A percentile compares a stretch with the other conserved stretches of the same genome.
Conservation (phyloP, 2,888 invertebrate species). For the Thalpophila matura region DNA sequence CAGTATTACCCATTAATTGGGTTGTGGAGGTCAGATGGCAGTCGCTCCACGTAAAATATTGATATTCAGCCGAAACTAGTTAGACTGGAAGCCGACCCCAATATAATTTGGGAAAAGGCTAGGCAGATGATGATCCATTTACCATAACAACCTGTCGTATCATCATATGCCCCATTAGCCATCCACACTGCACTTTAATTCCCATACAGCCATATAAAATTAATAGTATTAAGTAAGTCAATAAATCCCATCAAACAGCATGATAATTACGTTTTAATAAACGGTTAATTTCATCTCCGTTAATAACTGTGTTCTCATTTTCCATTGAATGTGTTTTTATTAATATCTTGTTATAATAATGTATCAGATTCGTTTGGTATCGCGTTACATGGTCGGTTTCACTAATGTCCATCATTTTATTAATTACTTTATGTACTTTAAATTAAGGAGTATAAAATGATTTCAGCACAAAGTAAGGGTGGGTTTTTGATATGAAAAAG, state of each 20-base stretch:
- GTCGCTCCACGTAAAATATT: too few relatives aligned
- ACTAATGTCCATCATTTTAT: background rate
- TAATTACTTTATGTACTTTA: constrained; percentile 14
- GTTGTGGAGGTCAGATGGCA: too few relatives aligned
- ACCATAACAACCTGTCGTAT: too few relatives aligned
- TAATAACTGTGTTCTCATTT: constrained; percentile 39
- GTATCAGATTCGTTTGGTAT: constrained; percentile 18
- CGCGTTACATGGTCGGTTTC: background rate
- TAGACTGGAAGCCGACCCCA: too few relatives aligned
- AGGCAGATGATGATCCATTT: too few relatives aligned
- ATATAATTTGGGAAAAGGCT: too few relatives aligned
- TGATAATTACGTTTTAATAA: constrained; percentile 36
- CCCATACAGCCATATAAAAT: constrained; percentile 5
- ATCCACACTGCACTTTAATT: background rate
- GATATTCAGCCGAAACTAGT: too few relatives aligned
- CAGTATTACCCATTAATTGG: too few relatives aligned
- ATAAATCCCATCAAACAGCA: constrained; percentile 22
- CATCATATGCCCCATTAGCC: too few relatives aligned
- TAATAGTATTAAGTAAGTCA: constrained; percentile 26
- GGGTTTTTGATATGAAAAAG: too few relatives aligned
- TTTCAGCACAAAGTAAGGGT: background rate
- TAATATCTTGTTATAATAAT: constrained; percentile 30
- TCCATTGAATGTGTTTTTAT: constrained; percentile 28
- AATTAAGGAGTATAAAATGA: background rate
- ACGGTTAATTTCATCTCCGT: constrained; percentile 24